Conservation (phyloP, 2,888 invertebrate genomes). For the Himalopsyche anomala region DNA sequence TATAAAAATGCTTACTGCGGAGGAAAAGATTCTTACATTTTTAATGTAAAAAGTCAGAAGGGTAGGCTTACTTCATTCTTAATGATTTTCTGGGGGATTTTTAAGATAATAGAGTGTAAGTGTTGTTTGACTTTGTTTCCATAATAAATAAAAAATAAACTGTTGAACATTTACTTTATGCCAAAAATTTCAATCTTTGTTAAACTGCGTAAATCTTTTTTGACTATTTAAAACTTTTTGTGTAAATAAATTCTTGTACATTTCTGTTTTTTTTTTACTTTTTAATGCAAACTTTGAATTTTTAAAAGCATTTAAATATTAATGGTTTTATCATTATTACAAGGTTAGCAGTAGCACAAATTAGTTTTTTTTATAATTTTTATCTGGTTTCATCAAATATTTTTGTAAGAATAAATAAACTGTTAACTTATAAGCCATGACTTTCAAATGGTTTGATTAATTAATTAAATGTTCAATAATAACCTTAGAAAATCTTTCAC, state of each 20-base stretch:
- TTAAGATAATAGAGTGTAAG: conserved; percentile 43
- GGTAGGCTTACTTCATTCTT: conserved; percentile 40
- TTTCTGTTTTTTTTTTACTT: too few species aligned
- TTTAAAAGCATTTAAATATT: too few species aligned
- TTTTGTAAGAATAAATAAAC: too few species aligned
- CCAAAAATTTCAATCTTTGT: conserved; percentile 38
- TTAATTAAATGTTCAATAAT: too few species aligned
- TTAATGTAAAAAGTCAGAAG: conserved; percentile 42
- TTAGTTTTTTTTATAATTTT: too few species aligned
- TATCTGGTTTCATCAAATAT: too few species aligned
- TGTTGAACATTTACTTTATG: conserved; percentile 36
- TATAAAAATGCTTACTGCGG: conserved; percentile 37
- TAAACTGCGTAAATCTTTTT: conserved; percentile 10
- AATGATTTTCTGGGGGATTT: conserved; percentile 42
- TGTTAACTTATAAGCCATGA: too few species aligned
- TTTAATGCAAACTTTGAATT: too few species aligned
- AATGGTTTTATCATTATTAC: too few species aligned
- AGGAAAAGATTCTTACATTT: conserved; percentile 40
- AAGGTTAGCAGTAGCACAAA: too few species aligned
- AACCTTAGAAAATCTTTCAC: too few species aligned
- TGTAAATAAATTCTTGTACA: background rate
- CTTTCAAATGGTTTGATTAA: too few species aligned
- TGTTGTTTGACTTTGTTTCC: conserved; percentile 41
- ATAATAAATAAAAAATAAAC: conserved; percentile 39
- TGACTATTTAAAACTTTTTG: conserved; percentile 21